phyloP scores from a whole-genome alignment of 35 echinoderm and acorn worm genomes.

The Holothuria glaberrima region DNA sequence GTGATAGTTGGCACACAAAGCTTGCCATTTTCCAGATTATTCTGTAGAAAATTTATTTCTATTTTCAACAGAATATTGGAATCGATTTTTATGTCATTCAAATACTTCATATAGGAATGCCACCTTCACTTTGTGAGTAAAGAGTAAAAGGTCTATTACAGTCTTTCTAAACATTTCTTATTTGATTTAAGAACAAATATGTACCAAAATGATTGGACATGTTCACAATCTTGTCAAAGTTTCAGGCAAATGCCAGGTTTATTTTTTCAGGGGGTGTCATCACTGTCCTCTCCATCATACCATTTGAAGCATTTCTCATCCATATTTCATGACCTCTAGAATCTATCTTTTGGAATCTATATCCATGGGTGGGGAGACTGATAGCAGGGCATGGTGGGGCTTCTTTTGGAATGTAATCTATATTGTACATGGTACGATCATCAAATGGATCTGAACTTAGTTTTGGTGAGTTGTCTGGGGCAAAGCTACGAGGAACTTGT shows the following conservation, averaged over 20 bases:
- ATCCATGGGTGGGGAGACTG: slow-evolving; percentile 71
- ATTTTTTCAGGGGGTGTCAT: slow-evolving; percentile 48
- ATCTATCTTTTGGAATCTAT: slow-evolving; percentile 63
- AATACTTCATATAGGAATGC: no score
- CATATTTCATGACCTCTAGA: slow-evolving; percentile 90
- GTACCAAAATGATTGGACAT: no score
- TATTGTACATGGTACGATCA: slow-evolving; percentile 97
- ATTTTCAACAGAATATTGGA: no score
- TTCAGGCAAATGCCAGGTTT: slow-evolving; percentile 33
- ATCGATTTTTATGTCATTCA: no score
- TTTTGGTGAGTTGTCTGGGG: slow-evolving; percentile 77
- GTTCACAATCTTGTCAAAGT: neutral
- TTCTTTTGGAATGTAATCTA: slow-evolving; percentile 88
- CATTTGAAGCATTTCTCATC: slow-evolving; percentile 65
- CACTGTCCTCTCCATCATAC: slow-evolving; percentile 12
- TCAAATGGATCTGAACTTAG: slow-evolving; percentile 90
- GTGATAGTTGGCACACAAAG: no score
- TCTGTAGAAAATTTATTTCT: no score
- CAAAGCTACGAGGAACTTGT: slow-evolving; percentile 72
- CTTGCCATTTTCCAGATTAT: no score
- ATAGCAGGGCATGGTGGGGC: slow-evolving; percentile 82
- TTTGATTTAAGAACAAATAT: no score
- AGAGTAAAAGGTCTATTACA: no score
- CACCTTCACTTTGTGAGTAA: no score
- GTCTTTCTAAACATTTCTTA: no score